Evolutionary conservation across 1,140 invertebrate species (phyloP).

Genomic region (Dreissena rostriformis): DNA sequence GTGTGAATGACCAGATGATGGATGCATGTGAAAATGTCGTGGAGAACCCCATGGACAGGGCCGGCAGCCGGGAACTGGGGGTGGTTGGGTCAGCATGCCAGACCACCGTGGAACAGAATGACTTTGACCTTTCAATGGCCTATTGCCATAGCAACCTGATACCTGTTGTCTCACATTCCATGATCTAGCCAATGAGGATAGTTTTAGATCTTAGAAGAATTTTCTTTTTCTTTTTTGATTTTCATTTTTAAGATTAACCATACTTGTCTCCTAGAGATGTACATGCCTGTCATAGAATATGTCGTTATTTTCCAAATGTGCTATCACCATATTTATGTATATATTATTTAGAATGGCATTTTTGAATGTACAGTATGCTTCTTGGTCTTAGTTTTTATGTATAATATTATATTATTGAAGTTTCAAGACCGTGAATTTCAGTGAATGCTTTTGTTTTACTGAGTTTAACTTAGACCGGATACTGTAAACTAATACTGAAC

Average conservation of each 20-base stretch:
- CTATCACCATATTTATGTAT: no score
- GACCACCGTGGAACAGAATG: neutral
- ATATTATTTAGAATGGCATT: no score
- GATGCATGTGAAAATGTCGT: neutral
- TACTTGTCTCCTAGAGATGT: conserved; percentile 5
- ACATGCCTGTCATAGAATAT: no score
- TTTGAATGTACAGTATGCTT: no score
- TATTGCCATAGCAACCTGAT: conserved; percentile 32
- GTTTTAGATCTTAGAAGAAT: neutral
- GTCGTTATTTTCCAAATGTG: no score
- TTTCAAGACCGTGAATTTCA: no score
- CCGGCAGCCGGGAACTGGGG: neutral
- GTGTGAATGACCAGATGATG: conserved; percentile 5
- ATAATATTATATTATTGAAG: no score
- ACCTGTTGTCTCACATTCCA: conserved; percentile 52
- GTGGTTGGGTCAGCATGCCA: neutral
- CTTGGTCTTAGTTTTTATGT: no score
- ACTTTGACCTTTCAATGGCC: conserved; percentile 31
- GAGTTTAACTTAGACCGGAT: no score
- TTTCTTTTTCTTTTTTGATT: neutral
- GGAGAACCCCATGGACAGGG: neutral
- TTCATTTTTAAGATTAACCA: neutral
- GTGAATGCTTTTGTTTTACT: no score
- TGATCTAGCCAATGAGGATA: conserved; percentile 17
- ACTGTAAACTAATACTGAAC: no score